These are phyloP conservation scores for Sweltsa coloradensis DNA, from an alignment of 1,140 invertebrate species.

Conservation along the genomic window DNA sequence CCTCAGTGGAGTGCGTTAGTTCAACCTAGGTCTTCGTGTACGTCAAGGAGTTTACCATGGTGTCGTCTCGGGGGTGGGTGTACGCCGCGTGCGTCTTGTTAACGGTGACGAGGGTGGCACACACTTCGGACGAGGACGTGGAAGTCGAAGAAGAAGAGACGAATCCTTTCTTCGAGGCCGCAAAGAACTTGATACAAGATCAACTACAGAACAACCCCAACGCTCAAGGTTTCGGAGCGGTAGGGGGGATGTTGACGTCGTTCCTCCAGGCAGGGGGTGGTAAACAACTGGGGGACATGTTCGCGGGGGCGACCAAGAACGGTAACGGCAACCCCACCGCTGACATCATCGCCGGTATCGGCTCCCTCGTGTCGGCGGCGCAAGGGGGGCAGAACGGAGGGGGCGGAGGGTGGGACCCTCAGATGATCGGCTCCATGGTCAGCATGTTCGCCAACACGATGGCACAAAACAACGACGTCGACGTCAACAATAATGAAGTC, in stretches of 20 bases:
- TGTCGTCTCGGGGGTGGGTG: no score
- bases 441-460: conserved; percentile 6
- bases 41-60: no score
- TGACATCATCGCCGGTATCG: conserved; percentile 5
- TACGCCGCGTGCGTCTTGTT: no score
- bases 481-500: conserved; percentile 8
- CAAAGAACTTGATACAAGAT: conserved; percentile 19
- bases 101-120: no score
- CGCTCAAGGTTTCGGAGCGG: conserved; percentile 5
- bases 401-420: conserved; percentile 2
- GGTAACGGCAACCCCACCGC: not conserved
- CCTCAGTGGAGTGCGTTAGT: no score
- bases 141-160: conserved; percentile 15
- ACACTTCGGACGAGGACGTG: no score
- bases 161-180: conserved; percentile 23
- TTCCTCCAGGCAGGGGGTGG: conserved; percentile 12
- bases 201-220: conserved; percentile 9
- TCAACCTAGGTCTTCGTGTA: no score
- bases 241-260: conserved; percentile 11
- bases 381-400: not conserved
- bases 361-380: conserved; percentile 1
- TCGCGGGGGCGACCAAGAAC: not conserved
- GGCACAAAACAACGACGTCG: conserved; percentile 1
- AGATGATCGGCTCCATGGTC: conserved; percentile 1
- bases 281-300: not conserved